A percentile compares a stretch with the other conserved stretches of the same genome.
Evolutionary conservation across 2,113 vertebrate species (phyloP).

Genomic region (Ptilorrhoa leucosticta): DNA sequence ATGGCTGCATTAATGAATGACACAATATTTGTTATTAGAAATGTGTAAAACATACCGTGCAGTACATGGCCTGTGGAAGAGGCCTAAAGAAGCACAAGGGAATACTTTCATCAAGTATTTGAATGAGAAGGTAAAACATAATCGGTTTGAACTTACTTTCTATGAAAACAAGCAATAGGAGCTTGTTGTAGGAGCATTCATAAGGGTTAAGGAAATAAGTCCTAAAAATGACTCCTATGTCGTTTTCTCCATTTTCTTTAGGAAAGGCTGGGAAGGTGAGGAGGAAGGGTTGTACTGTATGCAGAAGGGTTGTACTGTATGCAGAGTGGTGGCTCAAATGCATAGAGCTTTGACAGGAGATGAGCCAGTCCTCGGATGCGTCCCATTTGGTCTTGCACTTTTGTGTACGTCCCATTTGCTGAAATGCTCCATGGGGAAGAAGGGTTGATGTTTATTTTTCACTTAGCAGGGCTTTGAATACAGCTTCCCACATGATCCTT

Average conservation of each 20-base stretch:
- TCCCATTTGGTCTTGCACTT: background rate
- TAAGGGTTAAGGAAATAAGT: background rate
- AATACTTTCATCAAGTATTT: background rate
- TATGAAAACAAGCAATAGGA: background rate
- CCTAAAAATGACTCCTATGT: background rate
- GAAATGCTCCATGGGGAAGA: background rate
- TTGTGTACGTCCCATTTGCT: background rate
- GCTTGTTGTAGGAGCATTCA: background rate
- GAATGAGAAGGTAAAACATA: background rate
- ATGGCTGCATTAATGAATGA: background rate
- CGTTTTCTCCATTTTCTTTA: background rate
- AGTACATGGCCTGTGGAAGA: background rate
- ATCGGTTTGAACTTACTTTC: conserved; percentile 19
- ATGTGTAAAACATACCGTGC: background rate
- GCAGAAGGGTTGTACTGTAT: background rate
- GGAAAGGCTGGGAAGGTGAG: background rate
- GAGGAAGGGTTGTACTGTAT: background rate
- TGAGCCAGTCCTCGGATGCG: background rate
- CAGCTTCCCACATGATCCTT: background rate
- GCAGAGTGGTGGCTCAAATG: background rate
- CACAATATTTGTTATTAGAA: background rate
- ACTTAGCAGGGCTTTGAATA: background rate
- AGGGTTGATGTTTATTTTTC: background rate
- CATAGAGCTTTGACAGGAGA: background rate
- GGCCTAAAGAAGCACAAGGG: background rate